Conservation (phyloP, 1,140 invertebrate genomes). For the Eurosta solidaginis region DNA sequence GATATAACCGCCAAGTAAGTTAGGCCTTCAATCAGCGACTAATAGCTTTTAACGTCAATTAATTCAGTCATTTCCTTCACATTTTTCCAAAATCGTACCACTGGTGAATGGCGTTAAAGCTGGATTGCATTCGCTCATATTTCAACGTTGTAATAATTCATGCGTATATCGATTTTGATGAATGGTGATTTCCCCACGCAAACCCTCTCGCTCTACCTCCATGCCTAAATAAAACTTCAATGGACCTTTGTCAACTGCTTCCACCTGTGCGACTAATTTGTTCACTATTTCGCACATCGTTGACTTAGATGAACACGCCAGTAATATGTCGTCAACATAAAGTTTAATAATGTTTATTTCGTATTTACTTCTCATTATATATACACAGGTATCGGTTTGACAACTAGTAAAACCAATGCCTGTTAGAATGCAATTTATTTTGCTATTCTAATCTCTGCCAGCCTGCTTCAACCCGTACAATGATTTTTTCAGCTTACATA, state of each 20-base stretch:
- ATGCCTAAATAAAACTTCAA: constrained; percentile 48
- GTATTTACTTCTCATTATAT: background rate
- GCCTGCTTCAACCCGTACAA: constrained; percentile 50
- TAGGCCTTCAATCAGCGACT: constrained; percentile 21
- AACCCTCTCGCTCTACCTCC: constrained; percentile 38
- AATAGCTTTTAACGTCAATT: background rate
- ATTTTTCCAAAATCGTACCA: constrained; percentile 21
- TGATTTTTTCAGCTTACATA: constrained; percentile 38
- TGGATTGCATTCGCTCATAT: constrained; percentile 1
- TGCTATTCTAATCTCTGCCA: constrained; percentile 45
- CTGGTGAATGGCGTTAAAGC: background rate
- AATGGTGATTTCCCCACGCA: background rate
- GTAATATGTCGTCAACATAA: constrained; percentile 44
- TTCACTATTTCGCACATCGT: constrained; percentile 37
- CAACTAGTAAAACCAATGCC: constrained; percentile 34
- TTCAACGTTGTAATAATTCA: background rate
- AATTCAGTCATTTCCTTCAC: background rate
- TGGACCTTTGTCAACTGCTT: constrained; percentile 43
- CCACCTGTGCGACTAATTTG: constrained; percentile 40
- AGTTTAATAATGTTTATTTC: constrained; percentile 4
- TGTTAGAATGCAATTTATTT: constrained; percentile 35
- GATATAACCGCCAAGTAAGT: constrained; percentile 31
- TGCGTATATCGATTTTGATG: background rate
- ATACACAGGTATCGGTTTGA: constrained; percentile 37
- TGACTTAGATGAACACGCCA: constrained; percentile 33